A percentile compares a stretch with the other conserved stretches of the same genome.
phyloP scores from a whole-genome alignment of 2,113 vertebrate genomes.

The Jaculus jaculus region DNA sequence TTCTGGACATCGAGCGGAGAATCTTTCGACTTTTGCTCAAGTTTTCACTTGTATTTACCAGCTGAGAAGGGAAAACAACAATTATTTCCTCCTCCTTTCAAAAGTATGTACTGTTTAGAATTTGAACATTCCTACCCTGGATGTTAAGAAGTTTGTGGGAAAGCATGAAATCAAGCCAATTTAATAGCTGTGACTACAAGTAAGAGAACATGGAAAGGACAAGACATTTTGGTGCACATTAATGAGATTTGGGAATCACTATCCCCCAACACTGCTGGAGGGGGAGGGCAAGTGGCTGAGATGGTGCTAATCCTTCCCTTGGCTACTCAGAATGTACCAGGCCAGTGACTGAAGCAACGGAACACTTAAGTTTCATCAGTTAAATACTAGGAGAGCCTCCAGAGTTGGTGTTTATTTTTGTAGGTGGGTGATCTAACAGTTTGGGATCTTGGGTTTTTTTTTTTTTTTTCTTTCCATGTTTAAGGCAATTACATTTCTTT shows the following conservation, averaged over 20 bases:
- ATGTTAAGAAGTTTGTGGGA: neutral
- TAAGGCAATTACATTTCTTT: neutral
- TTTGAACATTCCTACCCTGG: constrained; percentile 27
- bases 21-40: constrained; percentile 95
- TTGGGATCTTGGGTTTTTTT: neutral
- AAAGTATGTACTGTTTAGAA: constrained; percentile 22
- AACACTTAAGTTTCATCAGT: constrained; percentile 48
- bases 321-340: neutral
- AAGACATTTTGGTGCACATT: neutral
- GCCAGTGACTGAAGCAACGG: constrained; percentile 26
- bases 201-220: constrained; percentile 1
- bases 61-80: constrained; percentile 82
- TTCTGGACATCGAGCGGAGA: constrained; percentile 93
- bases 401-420: constrained; percentile 23
- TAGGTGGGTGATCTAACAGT: neutral
- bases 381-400: neutral
- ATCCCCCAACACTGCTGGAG: neutral
- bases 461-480: neutral
- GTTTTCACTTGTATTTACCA: constrained; percentile 95
- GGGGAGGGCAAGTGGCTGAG: neutral
- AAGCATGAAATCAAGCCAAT: constrained; percentile 29
- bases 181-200: neutral
- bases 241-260: neutral
- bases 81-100: constrained; percentile 44
- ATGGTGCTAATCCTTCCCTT: neutral